phyloP scores from a whole-genome alignment of 2,888 invertebrate species.

The Drosophila paucipuncta region DNA sequence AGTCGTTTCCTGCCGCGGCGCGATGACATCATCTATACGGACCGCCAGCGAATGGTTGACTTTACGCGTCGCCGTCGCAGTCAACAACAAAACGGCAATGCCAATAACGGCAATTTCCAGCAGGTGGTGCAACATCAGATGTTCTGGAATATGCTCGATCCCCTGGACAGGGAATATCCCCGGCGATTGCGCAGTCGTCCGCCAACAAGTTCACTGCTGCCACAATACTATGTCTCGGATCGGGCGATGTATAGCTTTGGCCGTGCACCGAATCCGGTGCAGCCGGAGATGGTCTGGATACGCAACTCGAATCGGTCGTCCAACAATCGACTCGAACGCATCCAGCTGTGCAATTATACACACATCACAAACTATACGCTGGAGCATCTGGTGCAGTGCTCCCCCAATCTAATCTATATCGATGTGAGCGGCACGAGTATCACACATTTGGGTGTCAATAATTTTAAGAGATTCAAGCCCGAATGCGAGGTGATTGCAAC shows the following conservation, averaged over 20 bases:
- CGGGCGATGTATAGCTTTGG: slow-evolving; percentile 84
- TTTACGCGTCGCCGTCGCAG: slow-evolving; percentile 58
- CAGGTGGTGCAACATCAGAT: slow-evolving; percentile 80
- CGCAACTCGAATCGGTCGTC: slow-evolving; percentile 83
- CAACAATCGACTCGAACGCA: slow-evolving; percentile 86
- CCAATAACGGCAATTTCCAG: slow-evolving; percentile 55
- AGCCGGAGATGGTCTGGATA: slow-evolving; percentile 84
- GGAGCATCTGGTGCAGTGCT: slow-evolving; percentile 87
- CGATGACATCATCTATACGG: slow-evolving; percentile 77
- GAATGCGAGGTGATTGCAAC: slow-evolving; percentile 87
- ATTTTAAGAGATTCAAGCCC: slow-evolving; percentile 87
- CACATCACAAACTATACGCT: slow-evolving; percentile 88
- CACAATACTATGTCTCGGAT: slow-evolving; percentile 78
- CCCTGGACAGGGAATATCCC: slow-evolving; percentile 63
- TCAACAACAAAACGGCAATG: slow-evolving; percentile 31
- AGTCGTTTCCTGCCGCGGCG: slow-evolving; percentile 76
- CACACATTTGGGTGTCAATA: slow-evolving; percentile 87
- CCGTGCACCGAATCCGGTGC: slow-evolving; percentile 80
- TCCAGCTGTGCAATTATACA: slow-evolving; percentile 87
- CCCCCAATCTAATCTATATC: slow-evolving; percentile 87
- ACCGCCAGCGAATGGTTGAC: slow-evolving; percentile 57
- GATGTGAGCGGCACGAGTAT: slow-evolving; percentile 90
- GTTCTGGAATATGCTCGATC: slow-evolving; percentile 83
- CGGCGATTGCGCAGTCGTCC: slow-evolving; percentile 54
- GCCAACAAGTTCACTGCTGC: slow-evolving; percentile 21